A percentile compares a stretch with the other conserved stretches of the same genome.
Conservation (phyloP, 92 coral and sea anemone genomes). For the Hydrozoanthus gracilis region DNA sequence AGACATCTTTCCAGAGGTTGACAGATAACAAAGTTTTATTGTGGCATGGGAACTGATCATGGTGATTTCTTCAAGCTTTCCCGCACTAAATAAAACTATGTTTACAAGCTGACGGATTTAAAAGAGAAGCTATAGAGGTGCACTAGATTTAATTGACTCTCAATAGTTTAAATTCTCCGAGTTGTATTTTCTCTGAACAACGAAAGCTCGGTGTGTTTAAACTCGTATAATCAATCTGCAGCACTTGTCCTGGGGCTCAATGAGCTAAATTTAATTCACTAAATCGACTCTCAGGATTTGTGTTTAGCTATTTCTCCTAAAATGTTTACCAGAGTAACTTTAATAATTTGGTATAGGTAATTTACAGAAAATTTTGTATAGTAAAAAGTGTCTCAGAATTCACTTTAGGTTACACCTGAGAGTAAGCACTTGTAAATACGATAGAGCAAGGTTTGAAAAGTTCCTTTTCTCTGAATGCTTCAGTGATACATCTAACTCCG, state of each 20-base stretch:
- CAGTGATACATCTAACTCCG: background rate
- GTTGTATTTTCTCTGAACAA: background rate
- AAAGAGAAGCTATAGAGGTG: background rate
- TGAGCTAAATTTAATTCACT: background rate
- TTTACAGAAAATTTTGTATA: background rate
- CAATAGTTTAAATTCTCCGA: background rate
- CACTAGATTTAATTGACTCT: background rate
- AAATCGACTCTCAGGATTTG: background rate
- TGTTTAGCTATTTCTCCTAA: background rate
- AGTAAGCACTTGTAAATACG: background rate
- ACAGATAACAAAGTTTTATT: conserved; percentile 31
- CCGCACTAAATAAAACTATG: background rate
- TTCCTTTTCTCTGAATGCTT: background rate
- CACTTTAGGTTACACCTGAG: background rate
- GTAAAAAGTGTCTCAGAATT: background rate
- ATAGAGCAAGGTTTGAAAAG: background rate
- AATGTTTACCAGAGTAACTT: background rate
- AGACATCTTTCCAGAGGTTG: conserved; percentile 33
- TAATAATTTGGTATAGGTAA: conserved; percentile 7
- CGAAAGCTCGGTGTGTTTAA: background rate
- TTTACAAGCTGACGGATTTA: background rate
- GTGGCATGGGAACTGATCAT: background rate
- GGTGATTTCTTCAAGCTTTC: background rate
- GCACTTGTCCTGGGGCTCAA: background rate
- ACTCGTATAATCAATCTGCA: background rate